Base-by-base conservation (phyloP, 1,140 invertebrate genomes). In the Carcinoscorpius rotundicauda region DNA sequence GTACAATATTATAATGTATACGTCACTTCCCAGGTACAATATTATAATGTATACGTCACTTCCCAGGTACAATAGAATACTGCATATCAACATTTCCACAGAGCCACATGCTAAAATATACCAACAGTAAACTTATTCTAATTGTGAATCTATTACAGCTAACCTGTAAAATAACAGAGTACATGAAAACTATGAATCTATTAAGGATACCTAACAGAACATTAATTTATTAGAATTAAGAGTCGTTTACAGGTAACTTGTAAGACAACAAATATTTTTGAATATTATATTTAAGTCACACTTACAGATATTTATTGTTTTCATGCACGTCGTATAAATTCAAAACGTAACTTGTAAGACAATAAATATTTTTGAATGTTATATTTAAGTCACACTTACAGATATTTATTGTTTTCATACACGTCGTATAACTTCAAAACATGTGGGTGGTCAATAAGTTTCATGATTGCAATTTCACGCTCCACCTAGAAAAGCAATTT, bases 251-350 rank as follows among this genome's bases (percentile, higher is more conserved):
- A n/a, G 10, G 50, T 49, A 52, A 51, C 61, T 52, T 65, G 51
- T 49, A 68, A 29, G 51, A 49, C n/a, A 59, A 51, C 10, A 5
- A 5, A 29, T 10, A 67, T 3, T 50, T 53, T 50, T 49, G 65
- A 57, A 48, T 63, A 53, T 11, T 51, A 73, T 79, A 89, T 91
- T 91, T 82, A 97, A 98, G 82, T 51, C 50, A 74, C 79, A 90
- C 91, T 92, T 83, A 97, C 90, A 99, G 82, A 83, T 98, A 98
- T 86, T 98, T 98, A 78, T 97, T 98, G 79, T 98, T 99, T 80
- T 99, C 97, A 78, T 98, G 98, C 52, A 99, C 96, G 79, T 98
- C 95, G 69, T 92, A 97, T 62, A 98, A 82, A 61, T 94, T 94
- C 61, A 99, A 82, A 55, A 99, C 95, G 80, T 98, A 29, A 29